These are phyloP conservation scores for Aulostomus chinensis DNA, from an alignment of 2,797 vertebrate genomes.

Conservation along the genomic window DNA sequence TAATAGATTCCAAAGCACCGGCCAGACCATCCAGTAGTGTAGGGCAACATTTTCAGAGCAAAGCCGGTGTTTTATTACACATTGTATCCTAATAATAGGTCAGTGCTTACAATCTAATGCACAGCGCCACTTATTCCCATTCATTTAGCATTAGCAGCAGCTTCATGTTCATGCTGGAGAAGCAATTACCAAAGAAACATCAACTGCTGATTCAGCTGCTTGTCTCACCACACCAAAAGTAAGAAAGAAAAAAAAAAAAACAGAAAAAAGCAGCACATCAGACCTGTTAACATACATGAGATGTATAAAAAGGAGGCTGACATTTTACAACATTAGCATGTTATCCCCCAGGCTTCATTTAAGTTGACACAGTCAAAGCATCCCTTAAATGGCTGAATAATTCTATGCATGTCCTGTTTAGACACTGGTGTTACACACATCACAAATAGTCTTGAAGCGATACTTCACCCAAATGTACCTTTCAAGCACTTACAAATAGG, in stretches of 20 bases:
- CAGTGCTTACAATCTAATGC: constrained; percentile 43
- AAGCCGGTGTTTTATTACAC: constrained; percentile 62
- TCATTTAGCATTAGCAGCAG: constrained; percentile 30
- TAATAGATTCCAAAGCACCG: constrained; percentile 73
- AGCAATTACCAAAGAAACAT: not conserved
- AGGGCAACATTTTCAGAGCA: constrained; percentile 58
- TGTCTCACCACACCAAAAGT: not conserved
- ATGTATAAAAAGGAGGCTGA: not conserved
- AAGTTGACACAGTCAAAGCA: too few relatives aligned
- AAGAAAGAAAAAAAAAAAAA: not conserved
- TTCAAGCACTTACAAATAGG: too few relatives aligned
- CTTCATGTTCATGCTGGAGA: constrained; percentile 13
- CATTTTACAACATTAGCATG: not conserved
- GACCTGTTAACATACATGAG: not conserved
- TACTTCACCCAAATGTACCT: too few relatives aligned
- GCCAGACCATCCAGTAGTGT: constrained; percentile 56
- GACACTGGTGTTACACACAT: too few relatives aligned
- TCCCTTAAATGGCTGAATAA: not conserved
- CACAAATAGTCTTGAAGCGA: too few relatives aligned
- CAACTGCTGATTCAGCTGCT: not conserved
- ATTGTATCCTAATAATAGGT: constrained; percentile 71
- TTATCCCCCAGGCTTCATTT: not conserved
- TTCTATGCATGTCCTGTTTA: constrained; percentile 1
- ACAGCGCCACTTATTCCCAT: constrained; percentile 25
- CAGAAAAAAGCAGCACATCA: not conserved